These are phyloP conservation scores for Tokudaia muenninki DNA, from an alignment of 2,797 vertebrate species.

Conservation along the genomic window DNA sequence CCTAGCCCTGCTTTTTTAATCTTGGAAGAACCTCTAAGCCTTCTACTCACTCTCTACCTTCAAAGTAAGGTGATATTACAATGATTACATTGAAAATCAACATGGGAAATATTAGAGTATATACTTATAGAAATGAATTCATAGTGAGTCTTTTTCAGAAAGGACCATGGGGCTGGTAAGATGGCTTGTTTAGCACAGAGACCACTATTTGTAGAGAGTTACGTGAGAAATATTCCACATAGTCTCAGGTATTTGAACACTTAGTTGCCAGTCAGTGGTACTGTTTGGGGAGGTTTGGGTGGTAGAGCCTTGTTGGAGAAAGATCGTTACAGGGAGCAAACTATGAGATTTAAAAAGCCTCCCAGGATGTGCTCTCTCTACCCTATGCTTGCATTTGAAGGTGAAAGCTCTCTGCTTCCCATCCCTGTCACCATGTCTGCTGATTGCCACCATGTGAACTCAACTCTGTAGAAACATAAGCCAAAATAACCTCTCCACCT, in stretches of 20 bases:
- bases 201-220: background rate
- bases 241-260: background rate
- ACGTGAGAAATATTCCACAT: background rate
- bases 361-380: background rate
- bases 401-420: background rate
- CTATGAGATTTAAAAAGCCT: background rate
- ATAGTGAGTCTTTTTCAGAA: background rate
- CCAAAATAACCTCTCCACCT: background rate
- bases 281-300: background rate
- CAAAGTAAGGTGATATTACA: background rate
- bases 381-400: background rate
- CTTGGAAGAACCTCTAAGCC: background rate
- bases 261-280: background rate
- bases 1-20: background rate
- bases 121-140: background rate
- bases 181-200: background rate
- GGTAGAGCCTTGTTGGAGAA: background rate
- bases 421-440: background rate
- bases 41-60: background rate
- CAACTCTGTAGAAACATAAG: background rate
- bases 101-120: background rate
- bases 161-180: too few species aligned
- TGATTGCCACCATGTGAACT: background rate
- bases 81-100: background rate
- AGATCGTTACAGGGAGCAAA: background rate